phyloP scores from a whole-genome alignment of 2,113 vertebrate genomes.

The Microcebus lehilahytsara region DNA sequence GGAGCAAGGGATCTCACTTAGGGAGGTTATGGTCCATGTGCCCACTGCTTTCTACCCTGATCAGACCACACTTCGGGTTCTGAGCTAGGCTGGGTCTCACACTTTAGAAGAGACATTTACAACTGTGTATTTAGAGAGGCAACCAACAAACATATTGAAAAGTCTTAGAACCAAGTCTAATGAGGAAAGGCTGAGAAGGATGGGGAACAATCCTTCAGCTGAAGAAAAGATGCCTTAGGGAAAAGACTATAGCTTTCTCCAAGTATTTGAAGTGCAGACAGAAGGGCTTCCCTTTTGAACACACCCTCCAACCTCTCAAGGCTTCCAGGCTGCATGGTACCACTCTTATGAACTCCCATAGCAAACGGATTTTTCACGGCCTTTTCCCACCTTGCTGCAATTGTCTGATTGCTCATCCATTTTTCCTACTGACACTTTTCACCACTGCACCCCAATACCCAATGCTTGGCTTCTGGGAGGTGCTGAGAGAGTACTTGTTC shows the following conservation, averaged over 20 bases:
- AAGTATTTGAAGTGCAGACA: neutral
- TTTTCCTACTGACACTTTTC: neutral
- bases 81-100: neutral
- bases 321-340: neutral
- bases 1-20: neutral
- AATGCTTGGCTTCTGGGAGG: neutral
- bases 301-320: neutral
- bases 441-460: neutral
- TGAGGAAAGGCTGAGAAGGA: neutral
- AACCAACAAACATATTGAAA: neutral
- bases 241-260: constrained; percentile 21
- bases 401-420: neutral
- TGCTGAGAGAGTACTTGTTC: neutral
- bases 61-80: neutral
- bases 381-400: neutral
- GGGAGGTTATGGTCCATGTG: neutral
- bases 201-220: neutral
- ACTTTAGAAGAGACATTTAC: neutral
- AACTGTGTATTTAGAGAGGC: neutral
- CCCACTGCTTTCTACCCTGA: neutral
- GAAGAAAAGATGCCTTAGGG: neutral
- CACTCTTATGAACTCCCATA: neutral
- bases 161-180: neutral
- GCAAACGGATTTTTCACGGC: neutral
- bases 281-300: neutral